phyloP scores from a whole-genome alignment of 2,113 vertebrate genomes.

The Aspiorhynchus laticeps region DNA sequence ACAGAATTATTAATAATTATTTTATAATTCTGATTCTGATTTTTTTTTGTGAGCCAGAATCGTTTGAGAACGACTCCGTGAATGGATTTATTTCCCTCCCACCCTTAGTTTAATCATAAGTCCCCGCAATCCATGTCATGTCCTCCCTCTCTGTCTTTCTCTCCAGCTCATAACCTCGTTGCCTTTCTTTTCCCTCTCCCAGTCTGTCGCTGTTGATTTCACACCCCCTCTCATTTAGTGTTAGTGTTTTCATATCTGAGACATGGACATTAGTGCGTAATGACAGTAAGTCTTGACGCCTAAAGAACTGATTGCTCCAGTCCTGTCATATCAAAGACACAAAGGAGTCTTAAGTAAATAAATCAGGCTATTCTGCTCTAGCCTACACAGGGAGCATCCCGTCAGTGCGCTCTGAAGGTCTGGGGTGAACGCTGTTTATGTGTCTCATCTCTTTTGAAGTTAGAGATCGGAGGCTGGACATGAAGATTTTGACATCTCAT shows the following conservation, averaged over 20 bases:
- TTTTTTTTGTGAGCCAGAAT: neutral
- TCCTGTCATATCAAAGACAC: constrained; percentile 45
- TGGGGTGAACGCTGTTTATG: neutral
- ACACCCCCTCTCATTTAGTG: constrained; percentile 17
- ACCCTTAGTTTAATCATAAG: neutral
- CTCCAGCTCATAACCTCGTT: neutral
- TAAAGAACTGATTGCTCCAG: constrained; percentile 40
- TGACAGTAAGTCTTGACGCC: constrained; percentile 40
- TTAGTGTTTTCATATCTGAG: constrained; percentile 43
- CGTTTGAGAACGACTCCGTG: neutral
- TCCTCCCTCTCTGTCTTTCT: neutral
- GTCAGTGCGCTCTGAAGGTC: neutral
- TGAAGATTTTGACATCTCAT: constrained; percentile 21
- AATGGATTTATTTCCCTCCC: neutral
- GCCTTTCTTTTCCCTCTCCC: constrained; percentile 5
- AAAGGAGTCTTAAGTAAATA: constrained; percentile 40
- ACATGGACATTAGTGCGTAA: constrained; percentile 37
- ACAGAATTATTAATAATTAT: neutral
- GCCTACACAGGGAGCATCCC: neutral
- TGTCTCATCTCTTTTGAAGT: constrained; percentile 27
- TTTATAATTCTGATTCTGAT: neutral
- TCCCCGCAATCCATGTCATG: neutral
- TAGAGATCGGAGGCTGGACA: constrained; percentile 28
- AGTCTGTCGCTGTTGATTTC: constrained; percentile 22
- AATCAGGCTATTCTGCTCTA: constrained; percentile 28